Conservation (phyloP, 2,797 vertebrate genomes). For the Stomatorhinus walkeri region DNA sequence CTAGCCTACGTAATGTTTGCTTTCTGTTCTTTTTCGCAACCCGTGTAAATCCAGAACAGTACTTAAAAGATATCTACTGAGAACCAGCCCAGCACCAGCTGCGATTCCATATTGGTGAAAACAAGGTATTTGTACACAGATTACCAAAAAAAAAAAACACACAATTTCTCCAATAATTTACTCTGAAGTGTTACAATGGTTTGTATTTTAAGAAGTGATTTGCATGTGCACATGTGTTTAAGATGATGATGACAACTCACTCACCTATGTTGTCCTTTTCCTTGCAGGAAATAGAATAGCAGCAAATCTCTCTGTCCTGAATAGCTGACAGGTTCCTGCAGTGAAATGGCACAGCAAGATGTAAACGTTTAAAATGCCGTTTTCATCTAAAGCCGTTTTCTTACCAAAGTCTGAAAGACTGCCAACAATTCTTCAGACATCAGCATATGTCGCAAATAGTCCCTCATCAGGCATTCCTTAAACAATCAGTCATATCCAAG, state of each 20-base stretch:
- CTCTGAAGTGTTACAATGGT: not conserved
- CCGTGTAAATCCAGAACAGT: not conserved
- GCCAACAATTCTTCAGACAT: not conserved
- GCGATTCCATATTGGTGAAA: not conserved
- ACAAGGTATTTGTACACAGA: not conserved
- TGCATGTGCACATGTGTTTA: not conserved
- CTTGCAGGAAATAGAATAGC: conserved; percentile 97
- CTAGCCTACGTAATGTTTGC: not conserved
- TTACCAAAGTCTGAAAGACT: not conserved
- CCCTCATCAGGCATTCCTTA: not conserved
- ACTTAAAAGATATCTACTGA: not conserved
- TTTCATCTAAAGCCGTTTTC: too few species aligned
- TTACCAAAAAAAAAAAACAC: not conserved
- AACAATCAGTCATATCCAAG: not conserved
- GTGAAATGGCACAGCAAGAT: not conserved
- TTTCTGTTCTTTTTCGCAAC: not conserved
- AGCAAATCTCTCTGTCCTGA: conserved; percentile 78
- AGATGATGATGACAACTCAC: conserved; percentile 19
- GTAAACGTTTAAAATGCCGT: not conserved
- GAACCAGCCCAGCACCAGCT: not conserved
- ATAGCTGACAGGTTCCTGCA: conserved; percentile 74
- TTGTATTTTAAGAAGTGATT: not conserved
- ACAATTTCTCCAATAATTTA: not conserved
- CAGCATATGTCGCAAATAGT: not conserved
- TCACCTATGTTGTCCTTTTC: conserved; percentile 85